Evolutionary conservation across 2,888 invertebrate species (phyloP).

Genomic region (Protula sp.): DNA sequence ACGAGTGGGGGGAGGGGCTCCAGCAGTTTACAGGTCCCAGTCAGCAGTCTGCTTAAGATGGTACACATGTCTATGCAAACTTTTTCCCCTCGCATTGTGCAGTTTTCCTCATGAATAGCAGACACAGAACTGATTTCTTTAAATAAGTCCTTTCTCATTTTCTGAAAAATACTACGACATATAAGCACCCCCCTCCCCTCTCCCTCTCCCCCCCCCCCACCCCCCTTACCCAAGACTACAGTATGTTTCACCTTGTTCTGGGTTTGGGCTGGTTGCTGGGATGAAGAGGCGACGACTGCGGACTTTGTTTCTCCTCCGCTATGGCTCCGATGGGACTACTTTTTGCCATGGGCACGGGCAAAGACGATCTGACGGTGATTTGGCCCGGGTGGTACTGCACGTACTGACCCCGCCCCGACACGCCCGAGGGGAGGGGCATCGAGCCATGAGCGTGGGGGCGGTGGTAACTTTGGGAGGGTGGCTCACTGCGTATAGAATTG

Average conservation of each 20-base stretch:
- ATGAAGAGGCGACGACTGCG: slow-evolving; percentile 16
- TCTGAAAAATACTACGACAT: too few relatives aligned
- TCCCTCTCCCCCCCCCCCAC: too few relatives aligned
- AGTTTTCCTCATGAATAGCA: too few relatives aligned
- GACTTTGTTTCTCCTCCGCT: slow-evolving; percentile 28
- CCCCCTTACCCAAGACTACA: too few relatives aligned
- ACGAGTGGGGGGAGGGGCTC: too few relatives aligned
- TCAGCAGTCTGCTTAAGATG: too few relatives aligned
- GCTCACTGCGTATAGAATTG: neutral
- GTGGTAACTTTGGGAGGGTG: neutral
- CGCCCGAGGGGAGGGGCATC: neutral
- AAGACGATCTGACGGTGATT: slow-evolving; percentile 25
- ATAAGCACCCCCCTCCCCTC: too few relatives aligned
- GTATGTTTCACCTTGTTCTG: slow-evolving; percentile 1
- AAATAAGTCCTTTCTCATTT: too few relatives aligned
- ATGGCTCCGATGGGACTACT: slow-evolving; percentile 25
- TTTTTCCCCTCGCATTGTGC: too few relatives aligned
- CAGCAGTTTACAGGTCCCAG: too few relatives aligned
- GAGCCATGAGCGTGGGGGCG: neutral
- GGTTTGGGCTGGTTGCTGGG: neutral
- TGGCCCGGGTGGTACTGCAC: slow-evolving; percentile 12
- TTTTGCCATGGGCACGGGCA: slow-evolving; percentile 33
- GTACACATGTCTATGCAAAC: too few relatives aligned
- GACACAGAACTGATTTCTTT: too few relatives aligned
- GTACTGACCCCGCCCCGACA: slow-evolving; percentile 9